Conservation (phyloP, 2,113 vertebrate genomes). For the Neodon shergylaensis region DNA sequence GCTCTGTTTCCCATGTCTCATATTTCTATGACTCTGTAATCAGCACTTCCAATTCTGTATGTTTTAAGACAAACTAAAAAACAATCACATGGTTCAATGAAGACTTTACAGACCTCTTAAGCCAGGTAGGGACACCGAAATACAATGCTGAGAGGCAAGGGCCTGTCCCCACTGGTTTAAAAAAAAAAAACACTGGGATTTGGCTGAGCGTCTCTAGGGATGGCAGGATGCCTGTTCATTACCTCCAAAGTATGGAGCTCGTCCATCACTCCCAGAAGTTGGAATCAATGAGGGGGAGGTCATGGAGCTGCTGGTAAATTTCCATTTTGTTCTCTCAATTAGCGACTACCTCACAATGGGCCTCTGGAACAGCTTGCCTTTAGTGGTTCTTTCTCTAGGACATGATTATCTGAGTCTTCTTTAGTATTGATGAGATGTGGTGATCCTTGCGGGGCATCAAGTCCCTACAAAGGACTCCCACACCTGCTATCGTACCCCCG, state of each 20-base stretch:
- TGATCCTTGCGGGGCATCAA: not conserved
- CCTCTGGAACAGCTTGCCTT: not conserved
- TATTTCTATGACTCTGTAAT: not conserved
- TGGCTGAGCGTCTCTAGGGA: not conserved
- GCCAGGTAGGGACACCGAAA: not conserved
- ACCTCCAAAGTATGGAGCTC: not conserved
- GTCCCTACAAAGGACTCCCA: not conserved
- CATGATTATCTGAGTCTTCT: not conserved
- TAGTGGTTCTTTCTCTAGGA: not conserved
- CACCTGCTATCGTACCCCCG: not conserved
- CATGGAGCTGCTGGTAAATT: constrained; percentile 21
- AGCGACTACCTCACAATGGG: not conserved
- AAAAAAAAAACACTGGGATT: not conserved
- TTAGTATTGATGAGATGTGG: not conserved
- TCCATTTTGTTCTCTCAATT: not conserved
- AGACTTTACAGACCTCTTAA: not conserved
- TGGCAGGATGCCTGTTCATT: not conserved
- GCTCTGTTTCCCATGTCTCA: not conserved
- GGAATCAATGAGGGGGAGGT: not conserved
- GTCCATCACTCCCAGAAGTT: not conserved
- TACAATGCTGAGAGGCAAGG: not conserved
- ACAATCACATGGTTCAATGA: not conserved
- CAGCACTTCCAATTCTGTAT: not conserved
- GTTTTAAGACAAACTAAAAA: not conserved
- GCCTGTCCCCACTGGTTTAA: not conserved